Conservation (phyloP, 2,888 invertebrate species). For the Papilio protenor region DNA sequence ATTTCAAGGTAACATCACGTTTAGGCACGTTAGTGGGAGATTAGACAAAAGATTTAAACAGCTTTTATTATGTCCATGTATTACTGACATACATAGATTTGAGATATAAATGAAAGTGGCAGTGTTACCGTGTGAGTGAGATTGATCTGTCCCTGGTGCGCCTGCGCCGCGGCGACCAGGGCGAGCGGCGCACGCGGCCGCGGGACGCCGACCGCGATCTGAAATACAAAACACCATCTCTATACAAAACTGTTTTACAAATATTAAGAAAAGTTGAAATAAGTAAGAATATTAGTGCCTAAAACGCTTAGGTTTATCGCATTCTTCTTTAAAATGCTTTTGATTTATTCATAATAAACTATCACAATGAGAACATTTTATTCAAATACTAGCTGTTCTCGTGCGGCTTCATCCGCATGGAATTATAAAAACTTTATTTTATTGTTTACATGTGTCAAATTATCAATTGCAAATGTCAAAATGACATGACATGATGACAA, state of each 20-base stretch:
- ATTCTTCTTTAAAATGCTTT: no score
- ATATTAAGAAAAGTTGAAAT: background rate
- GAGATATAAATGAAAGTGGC: background rate
- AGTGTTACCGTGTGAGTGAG: conserved; percentile 70
- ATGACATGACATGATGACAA: no score
- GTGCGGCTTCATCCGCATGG: no score
- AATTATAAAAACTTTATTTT: no score
- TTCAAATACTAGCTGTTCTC: no score
- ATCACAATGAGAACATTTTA: no score
- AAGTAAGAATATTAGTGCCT: no score
- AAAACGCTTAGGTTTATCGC: no score
- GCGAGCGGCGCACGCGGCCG: conserved; percentile 79
- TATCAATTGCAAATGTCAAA: no score
- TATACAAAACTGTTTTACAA: background rate
- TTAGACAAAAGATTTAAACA: background rate
- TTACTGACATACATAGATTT: background rate
- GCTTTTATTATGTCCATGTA: background rate
- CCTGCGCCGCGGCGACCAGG: conserved; percentile 76
- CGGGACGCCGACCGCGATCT: conserved; percentile 88
- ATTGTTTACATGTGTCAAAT: no score
- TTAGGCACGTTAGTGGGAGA: background rate
- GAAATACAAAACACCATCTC: conserved; percentile 52
- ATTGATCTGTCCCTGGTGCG: conserved; percentile 73
- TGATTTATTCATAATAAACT: no score
- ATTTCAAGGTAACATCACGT: background rate